These are phyloP conservation scores for Andrena haemorrhoa DNA, from an alignment of 2,888 invertebrate genomes.

Conservation along the genomic window DNA sequence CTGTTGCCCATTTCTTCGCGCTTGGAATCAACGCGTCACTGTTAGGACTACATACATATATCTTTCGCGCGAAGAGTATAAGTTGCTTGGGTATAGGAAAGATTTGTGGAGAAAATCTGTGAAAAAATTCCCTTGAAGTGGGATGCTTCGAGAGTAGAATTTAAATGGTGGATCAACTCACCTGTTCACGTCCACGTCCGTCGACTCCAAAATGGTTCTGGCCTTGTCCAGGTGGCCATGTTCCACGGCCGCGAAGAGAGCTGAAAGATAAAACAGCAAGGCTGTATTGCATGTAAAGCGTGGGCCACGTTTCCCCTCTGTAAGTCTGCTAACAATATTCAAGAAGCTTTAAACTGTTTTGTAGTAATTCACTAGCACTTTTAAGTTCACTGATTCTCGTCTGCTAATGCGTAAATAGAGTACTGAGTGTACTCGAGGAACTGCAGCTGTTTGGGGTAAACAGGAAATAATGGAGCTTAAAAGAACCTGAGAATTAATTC, in stretches of 20 bases:
- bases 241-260: constrained; percentile 97
- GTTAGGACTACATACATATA: neutral
- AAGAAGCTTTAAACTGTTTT: too few species aligned
- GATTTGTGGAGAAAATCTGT: neutral
- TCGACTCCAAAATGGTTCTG: constrained; percentile 95
- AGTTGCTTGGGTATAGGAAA: neutral
- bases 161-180: constrained; percentile 82
- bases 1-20: constrained; percentile 17
- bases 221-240: constrained; percentile 97
- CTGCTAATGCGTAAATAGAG: too few species aligned
- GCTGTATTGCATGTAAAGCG: neutral
- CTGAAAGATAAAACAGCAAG: constrained; percentile 87
- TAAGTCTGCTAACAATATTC: neutral
- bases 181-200: constrained; percentile 98
- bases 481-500: neutral
- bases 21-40: neutral
- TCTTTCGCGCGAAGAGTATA: neutral
- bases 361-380: too few species aligned
- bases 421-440: too few species aligned
- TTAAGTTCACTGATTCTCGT: too few species aligned
- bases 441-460: too few species aligned
- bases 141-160: neutral
- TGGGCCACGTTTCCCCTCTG: neutral
- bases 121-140: too few species aligned
- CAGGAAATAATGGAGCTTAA: neutral